Evolutionary conservation across 1,140 invertebrate genomes (phyloP), one percentile per base, ranked within the genome.

Genomic region (Nasonia vitripennis): DNA sequence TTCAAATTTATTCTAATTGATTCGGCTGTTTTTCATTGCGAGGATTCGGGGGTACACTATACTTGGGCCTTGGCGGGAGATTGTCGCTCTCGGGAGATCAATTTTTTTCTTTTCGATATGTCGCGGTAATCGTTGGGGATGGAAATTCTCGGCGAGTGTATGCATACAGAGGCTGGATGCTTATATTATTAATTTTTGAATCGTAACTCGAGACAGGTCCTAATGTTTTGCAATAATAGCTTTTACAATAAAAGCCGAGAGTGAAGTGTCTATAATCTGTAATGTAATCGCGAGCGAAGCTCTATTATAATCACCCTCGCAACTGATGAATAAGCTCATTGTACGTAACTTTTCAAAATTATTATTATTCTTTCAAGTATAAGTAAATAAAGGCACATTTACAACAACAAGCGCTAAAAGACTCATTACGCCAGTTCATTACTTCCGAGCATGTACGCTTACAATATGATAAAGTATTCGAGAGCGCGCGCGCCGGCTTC

Each of bases 1-100:
- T 41, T 81, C 3, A 74, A 71, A 73, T 81, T 81, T 51, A 73
- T 81, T 81, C 80, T 17, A 73, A 73, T 81, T 20, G 10, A 73
- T 73, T 81, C 68, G 14, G 27, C 68, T 81, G 31, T 70, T 45
- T 73, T 67, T 74, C 55, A 17, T 68, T 55, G 5, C 23, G n/a
- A 7, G 74, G 23, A 77, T 77, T 37, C 74, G 20, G 17, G 6
- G 55, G 51, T 62, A 62, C 1, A 62, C 55, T 62, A 5, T 62
- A 5, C 5, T n/a, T 45, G 41, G 41, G 17, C 17, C 14, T 62
- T 2, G 20, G 55, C 55, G 55, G 55, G 55, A 62, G 20, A 62
- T 62, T 51, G 3, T 51, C 10, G 12, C 14, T 51, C 48, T 48
- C 12, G 48, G 14, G 48, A 14, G 48, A 51, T 51, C 48, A 51